These are phyloP conservation scores for Tragelaphus oryx DNA, from an alignment of 2,797 vertebrate species.

Conservation along the genomic window DNA sequence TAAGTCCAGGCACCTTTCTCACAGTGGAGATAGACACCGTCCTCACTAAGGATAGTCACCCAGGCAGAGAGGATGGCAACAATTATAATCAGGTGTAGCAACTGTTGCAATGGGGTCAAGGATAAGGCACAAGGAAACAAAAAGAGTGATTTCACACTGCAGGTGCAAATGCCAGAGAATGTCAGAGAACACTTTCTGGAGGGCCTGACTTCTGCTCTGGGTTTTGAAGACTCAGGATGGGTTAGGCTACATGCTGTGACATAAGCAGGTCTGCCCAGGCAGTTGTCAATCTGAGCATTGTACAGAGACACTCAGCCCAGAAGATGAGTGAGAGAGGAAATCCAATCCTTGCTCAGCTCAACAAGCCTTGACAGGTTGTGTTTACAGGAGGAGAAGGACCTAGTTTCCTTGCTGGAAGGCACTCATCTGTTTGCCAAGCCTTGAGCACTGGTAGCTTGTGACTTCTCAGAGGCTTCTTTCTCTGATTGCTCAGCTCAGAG, in stretches of 20 bases:
- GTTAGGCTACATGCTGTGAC: too few relatives aligned
- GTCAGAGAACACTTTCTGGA: not conserved
- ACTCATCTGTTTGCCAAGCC: not conserved
- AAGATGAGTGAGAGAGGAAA: not conserved
- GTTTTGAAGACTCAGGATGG: not conserved
- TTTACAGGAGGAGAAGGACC: not conserved
- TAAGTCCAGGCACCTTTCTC: not conserved
- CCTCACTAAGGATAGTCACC: not conserved
- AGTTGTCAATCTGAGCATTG: not conserved
- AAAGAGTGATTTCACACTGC: not conserved
- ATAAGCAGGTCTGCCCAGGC: not conserved
- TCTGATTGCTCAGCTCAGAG: not conserved
- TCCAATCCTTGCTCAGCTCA: not conserved
- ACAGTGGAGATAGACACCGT: not conserved
- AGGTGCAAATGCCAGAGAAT: not conserved
- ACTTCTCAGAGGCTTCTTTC: not conserved
- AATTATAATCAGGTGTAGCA: not conserved
- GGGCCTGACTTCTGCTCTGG: not conserved
- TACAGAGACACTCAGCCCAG: not conserved
- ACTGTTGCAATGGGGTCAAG: not conserved
- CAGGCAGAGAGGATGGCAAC: not conserved
- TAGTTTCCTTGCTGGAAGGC: not conserved
- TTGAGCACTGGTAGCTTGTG: not conserved
- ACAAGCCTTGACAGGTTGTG: not conserved
- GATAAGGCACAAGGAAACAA: not conserved